These are phyloP conservation scores for Pseudochirops cupreus DNA, from an alignment of 2,797 vertebrate species.

Conservation along the genomic window DNA sequence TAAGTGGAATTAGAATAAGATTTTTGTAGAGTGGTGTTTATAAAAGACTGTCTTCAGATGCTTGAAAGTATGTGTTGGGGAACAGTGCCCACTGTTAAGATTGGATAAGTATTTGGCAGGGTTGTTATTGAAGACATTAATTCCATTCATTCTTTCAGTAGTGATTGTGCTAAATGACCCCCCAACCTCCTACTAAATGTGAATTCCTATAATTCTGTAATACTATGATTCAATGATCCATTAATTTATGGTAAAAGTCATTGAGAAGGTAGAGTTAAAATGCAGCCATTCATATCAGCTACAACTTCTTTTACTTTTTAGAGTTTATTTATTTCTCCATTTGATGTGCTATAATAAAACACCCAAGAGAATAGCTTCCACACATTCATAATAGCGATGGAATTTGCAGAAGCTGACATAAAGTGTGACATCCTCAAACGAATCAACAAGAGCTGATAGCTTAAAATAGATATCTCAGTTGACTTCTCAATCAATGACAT, in stretches of 20 bases:
- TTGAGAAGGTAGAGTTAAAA: neutral
- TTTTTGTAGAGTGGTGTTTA: neutral
- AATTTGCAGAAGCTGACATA: neutral
- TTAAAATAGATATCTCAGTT: neutral
- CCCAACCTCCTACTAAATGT: neutral
- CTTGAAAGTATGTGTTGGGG: neutral
- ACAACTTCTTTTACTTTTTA: neutral
- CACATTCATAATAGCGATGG: neutral
- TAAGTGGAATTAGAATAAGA: neutral
- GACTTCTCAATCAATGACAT: neutral
- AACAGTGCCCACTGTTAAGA: neutral
- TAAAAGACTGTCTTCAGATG: no score
- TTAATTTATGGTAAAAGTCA: neutral
- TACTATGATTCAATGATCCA: neutral
- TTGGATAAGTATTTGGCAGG: neutral
- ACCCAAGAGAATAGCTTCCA: neutral
- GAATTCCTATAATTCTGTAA: neutral
- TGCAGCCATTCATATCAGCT: neutral
- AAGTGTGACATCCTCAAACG: neutral
- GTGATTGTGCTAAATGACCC: neutral
- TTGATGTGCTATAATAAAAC: neutral
- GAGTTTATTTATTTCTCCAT: neutral
- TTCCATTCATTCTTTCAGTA: neutral
- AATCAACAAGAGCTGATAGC: neutral
- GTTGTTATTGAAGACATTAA: neutral